phyloP scores from a whole-genome alignment of 2,113 vertebrate genomes.

The Drymodes brunneopygia region DNA sequence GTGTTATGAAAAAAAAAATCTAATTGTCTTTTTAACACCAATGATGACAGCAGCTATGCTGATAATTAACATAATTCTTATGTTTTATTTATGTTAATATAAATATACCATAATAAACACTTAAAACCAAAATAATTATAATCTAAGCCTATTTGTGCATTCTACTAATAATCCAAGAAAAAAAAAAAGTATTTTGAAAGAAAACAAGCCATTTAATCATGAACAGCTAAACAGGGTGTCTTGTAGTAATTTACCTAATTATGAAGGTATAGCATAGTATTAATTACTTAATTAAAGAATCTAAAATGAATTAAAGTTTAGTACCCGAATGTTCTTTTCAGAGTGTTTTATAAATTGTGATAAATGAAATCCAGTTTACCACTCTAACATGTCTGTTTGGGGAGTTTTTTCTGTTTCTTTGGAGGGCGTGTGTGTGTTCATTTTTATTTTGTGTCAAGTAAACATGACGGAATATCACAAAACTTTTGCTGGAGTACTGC shows the following conservation, averaged over 20 bases:
- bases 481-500: not conserved
- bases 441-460: not conserved
- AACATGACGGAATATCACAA: not conserved
- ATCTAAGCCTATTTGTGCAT: not conserved
- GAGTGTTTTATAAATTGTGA: not conserved
- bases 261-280: not conserved
- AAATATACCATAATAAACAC: not conserved
- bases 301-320: not conserved
- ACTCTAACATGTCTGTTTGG: not conserved
- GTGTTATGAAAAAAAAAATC: not conserved
- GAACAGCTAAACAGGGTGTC: not conserved
- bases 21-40: not conserved
- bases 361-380: not conserved
- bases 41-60: not conserved
- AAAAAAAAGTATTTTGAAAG: not conserved
- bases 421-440: rapidly evolving
- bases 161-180: not conserved
- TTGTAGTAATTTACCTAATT: not conserved
- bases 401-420: not conserved
- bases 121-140: not conserved
- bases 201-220: not conserved
- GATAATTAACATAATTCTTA: not conserved
- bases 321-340: not conserved
- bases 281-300: slow-evolving; percentile 19
- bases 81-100: not conserved